Evolutionary conservation across 2,113 vertebrate species (phyloP), one percentile per base, ranked within the genome.

Genomic region (Xyliphius kryptos): DNA sequence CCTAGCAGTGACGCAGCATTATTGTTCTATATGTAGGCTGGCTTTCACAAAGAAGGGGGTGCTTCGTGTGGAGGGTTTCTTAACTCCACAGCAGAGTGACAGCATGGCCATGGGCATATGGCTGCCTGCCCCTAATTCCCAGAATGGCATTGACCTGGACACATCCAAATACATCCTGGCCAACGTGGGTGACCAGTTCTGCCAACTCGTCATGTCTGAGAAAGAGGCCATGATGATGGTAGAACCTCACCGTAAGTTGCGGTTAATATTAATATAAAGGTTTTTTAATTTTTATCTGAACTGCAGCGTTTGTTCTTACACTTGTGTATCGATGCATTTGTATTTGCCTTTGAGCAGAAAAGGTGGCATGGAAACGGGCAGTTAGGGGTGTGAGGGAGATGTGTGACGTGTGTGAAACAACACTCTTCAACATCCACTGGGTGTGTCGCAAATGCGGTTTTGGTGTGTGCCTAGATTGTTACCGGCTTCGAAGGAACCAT

Each of bases 221-320:
- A 99, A 98, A 72, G 96, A 97, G 68, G 96, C 96, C 53, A 96
- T 98, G 94, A 97, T 96, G 94, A 95, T 98, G 92, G 94, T 99
- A 68, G 95, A 97, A 68, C 94, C 94, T 69, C 96, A 98, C 80
- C 96, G 96, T 98, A 88, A 89, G 96, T n/a, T n/a, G n/a, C n/a
- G n/a, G n/a, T n/a, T n/a, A n/a, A n/a, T n/a, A n/a, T n/a, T n/a
- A n/a, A n/a, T n/a, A n/a, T n/a, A n/a, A n/a, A n/a, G n/a, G n/a
- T n/a, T n/a, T n/a, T n/a, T n/a, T n/a, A n/a, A n/a, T n/a, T n/a
- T n/a, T n/a, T n/a, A n/a, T n/a, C n/a, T n/a, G n/a, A n/a, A n/a
- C n/a, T n/a, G n/a, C n/a, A n/a, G n/a, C n/a, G n/a, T n/a, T n/a
- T n/a, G n/a, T n/a, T n/a, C n/a, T n/a, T n/a, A n/a, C n/a, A n/a